These are phyloP conservation scores for Rhabdophis nuchalis DNA, from an alignment of 2,797 vertebrate genomes.

Conservation along the genomic window DNA sequence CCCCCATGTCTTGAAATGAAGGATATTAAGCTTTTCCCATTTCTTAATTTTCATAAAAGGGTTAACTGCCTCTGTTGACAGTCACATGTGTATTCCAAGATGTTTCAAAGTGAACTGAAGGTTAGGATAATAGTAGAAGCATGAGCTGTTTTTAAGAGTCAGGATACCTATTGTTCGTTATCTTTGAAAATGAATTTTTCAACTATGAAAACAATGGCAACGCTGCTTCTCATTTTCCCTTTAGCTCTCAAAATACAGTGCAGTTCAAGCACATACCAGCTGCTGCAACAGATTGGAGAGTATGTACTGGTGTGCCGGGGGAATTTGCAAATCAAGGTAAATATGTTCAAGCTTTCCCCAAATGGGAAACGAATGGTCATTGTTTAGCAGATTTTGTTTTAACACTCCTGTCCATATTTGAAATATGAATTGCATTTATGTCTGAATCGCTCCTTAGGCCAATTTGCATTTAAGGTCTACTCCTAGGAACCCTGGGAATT, in stretches of 20 bases:
- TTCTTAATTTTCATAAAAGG: neutral
- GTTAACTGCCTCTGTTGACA: constrained; percentile 10
- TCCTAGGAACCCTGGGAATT: neutral
- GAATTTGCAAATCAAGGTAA: constrained; percentile 82
- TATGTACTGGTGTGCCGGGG: constrained; percentile 77
- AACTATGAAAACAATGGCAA: neutral
- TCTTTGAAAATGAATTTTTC: constrained; percentile 12
- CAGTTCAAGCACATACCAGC: constrained; percentile 77
- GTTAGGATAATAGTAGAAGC: constrained; percentile 1
- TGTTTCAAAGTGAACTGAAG: neutral
- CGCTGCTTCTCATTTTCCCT: constrained; percentile 32
- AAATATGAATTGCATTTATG: neutral
- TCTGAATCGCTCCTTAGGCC: neutral
- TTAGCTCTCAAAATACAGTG: constrained; percentile 85
- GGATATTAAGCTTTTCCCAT: rapidly evolving
- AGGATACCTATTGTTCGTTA: too few species aligned
- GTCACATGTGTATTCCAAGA: neutral
- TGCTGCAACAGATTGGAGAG: constrained; percentile 82
- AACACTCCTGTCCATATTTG: constrained; percentile 2
- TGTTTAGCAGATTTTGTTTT: constrained; percentile 26
- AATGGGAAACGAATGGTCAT: constrained; percentile 34
- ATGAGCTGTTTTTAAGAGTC: neutral
- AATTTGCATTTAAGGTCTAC: neutral
- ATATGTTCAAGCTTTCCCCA: constrained; percentile 45
- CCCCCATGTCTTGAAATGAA: neutral